Base-by-base conservation (phyloP, 2,888 invertebrate species). In the Pterobdella sp. region DNA sequence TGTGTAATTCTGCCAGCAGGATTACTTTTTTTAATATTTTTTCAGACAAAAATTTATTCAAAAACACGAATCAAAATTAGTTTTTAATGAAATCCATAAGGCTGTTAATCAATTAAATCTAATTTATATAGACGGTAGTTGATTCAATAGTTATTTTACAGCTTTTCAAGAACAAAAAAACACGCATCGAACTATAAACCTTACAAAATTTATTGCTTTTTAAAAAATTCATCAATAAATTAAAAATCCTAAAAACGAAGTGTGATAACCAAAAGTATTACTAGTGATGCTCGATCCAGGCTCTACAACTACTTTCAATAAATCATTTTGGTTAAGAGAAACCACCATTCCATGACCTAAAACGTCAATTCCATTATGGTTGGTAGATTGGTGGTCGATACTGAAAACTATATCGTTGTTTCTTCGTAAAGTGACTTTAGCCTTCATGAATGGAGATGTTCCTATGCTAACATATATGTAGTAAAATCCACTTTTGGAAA, bases 381-480 rank as follows among this genome's bases (percentile, higher is more conserved):
- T 63, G 34, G 72, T 74, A 22, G 69, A 67, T 26, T 7, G n/a
- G 52, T 72, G 72, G 29, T 64, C 64, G 18, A 74, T 26, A 31
- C 56, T 72, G 66, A 74, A 74, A 34, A 74, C 52, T 29, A 69
- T 35, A 10, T 64, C 32, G 35, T 4, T 64, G 64, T 69, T 74
- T 37, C 60, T 49, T 37, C 36, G 36, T 31, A 74, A 63, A 42
- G 49, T 72, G 3, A 73, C 42, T n/a, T 66, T 10, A 18, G 68
- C 60, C 34, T 22, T 73, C 35, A 68, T 36, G 31, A 14, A 29
- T 18, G 69, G 22, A 26, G 29, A 32, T 1, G 65, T 32, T 10
- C 74, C 74, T 2, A 68, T 36, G 65, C 74, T 74, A 56, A 73
- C 63, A 37, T 74, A 74, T 36, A 74, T 69, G 34, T 74, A 74